phyloP scores from a whole-genome alignment of 2,797 vertebrate genomes.

The Falco columbarius region DNA sequence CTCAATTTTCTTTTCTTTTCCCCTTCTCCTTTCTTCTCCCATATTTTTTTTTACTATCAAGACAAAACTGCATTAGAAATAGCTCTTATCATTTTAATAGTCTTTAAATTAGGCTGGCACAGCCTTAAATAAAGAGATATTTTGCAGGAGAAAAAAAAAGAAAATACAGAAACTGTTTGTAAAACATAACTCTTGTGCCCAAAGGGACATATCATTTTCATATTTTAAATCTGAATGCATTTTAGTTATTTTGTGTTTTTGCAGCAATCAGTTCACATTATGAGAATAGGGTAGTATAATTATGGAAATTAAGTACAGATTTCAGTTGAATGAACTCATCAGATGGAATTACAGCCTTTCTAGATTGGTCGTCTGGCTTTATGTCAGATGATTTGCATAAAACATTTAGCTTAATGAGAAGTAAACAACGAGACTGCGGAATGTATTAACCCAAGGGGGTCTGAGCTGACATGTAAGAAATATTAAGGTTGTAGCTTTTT shows the following conservation, averaged over 20 bases:
- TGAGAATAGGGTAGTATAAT: slow-evolving; percentile 80
- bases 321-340: slow-evolving; percentile 83
- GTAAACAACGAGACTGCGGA: slow-evolving; percentile 76
- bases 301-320: slow-evolving; percentile 83
- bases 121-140: slow-evolving; percentile 71
- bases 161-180: slow-evolving; percentile 73
- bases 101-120: slow-evolving; percentile 61
- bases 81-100: slow-evolving; percentile 62
- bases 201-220: slow-evolving; percentile 77
- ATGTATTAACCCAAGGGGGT: slow-evolving; percentile 76
- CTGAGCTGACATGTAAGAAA: slow-evolving; percentile 73
- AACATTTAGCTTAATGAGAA: slow-evolving; percentile 83
- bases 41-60: background rate
- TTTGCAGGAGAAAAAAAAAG: slow-evolving; percentile 45
- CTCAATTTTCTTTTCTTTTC: background rate
- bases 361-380: slow-evolving; percentile 80
- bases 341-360: slow-evolving; percentile 81
- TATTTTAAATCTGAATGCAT: slow-evolving; percentile 76
- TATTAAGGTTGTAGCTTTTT: slow-evolving; percentile 54
- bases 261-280: slow-evolving; percentile 80
- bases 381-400: slow-evolving; percentile 81
- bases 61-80: slow-evolving; percentile 38
- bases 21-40: background rate
- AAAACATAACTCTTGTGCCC: slow-evolving; percentile 74
- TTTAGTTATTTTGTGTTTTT: slow-evolving; percentile 77